These are phyloP conservation scores for Xiphophorus hellerii DNA, from an alignment of 2,113 vertebrate species.

Conservation along the genomic window DNA sequence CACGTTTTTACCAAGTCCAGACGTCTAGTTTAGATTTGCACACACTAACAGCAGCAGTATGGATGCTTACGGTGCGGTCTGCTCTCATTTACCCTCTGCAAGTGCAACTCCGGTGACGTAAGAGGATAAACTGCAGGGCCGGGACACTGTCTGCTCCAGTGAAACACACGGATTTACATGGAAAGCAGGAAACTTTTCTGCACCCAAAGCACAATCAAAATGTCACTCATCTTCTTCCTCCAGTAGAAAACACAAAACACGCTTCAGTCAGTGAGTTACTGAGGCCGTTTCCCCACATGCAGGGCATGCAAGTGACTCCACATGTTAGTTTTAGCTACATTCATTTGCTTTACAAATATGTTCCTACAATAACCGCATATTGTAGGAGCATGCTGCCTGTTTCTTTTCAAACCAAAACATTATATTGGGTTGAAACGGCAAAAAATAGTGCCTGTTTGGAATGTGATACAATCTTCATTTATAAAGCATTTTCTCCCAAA, in stretches of 20 bases:
- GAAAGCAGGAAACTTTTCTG: background rate
- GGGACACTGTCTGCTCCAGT: constrained; percentile 42
- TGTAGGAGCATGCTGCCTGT: background rate
- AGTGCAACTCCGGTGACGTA: constrained; percentile 41
- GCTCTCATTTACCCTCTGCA: constrained; percentile 30
- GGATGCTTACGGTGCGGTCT: background rate
- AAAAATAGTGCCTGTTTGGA: background rate
- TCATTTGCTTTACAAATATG: background rate
- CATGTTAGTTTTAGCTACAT: background rate
- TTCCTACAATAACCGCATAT: background rate
- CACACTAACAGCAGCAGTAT: background rate
- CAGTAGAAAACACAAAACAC: background rate
- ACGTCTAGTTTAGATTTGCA: constrained; percentile 11
- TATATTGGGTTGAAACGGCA: background rate
- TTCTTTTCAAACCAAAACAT: no score
- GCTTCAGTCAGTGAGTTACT: background rate
- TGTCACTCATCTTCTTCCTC: no score
- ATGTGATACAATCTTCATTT: background rate
- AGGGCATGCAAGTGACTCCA: background rate
- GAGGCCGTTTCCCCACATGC: background rate
- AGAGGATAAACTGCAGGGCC: constrained; percentile 58
- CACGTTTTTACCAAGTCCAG: background rate
- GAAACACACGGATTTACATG: constrained; percentile 19
- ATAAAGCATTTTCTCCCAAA: constrained; percentile 1
- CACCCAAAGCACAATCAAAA: background rate